Percentiles rank a stretch among this genome's conserved stretches.
Conservation (phyloP, 2,888 invertebrate species). For the Hypercompe scribonia region DNA sequence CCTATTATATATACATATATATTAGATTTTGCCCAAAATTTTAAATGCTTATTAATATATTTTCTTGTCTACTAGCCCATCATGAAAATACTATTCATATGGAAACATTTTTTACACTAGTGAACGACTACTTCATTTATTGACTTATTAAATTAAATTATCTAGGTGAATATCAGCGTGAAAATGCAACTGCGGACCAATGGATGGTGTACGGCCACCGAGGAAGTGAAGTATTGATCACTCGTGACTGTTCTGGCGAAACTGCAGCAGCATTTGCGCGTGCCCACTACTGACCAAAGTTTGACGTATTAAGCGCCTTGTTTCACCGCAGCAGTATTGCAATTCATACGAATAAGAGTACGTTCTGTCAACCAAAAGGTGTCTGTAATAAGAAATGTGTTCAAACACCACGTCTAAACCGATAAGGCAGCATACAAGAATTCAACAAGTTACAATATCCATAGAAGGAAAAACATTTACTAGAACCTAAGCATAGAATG, state of each 20-base stretch:
- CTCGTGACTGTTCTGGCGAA: conserved; percentile 56
- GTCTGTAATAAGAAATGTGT: conserved; percentile 18
- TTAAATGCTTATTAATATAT: no score
- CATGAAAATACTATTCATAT: background rate
- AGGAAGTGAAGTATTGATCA: conserved; percentile 57
- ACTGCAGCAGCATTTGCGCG: conserved; percentile 59
- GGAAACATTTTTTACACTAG: background rate
- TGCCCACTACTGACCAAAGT: conserved; percentile 61
- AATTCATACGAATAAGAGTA: conserved; percentile 43
- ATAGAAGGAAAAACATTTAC: background rate
- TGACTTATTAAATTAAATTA: background rate
- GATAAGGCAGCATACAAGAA: conserved; percentile 12
- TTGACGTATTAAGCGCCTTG: conserved; percentile 54
- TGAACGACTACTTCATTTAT: background rate
- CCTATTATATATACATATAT: no score
- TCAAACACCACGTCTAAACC: conserved; percentile 10
- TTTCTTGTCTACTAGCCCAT: background rate
- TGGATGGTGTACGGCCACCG: conserved; percentile 58
- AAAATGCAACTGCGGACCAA: conserved; percentile 56
- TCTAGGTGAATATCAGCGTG: conserved; percentile 49
- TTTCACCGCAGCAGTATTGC: conserved; percentile 58
- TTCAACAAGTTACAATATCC: background rate
- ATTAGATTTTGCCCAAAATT: no score
- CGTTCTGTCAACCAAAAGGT: conserved; percentile 47
- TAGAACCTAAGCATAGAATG: background rate